These are phyloP conservation scores for Ochropleura leucogaster DNA, from an alignment of 2,888 invertebrate genomes.

Conservation along the genomic window DNA sequence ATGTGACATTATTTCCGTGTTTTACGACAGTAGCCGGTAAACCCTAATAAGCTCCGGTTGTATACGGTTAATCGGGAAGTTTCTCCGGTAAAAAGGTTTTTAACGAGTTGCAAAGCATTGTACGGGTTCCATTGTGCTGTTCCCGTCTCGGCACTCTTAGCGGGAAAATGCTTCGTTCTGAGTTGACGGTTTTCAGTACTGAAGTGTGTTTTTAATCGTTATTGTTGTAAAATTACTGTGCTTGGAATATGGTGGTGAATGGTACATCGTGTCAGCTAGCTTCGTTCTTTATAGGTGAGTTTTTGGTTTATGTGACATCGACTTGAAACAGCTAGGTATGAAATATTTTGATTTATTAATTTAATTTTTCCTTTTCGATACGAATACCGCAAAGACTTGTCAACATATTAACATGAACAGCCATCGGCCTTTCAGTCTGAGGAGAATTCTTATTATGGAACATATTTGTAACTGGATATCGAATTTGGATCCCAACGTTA, in stretches of 20 bases:
- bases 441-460: neutral
- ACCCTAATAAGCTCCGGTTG: conserved; percentile 61
- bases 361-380: neutral
- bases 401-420: neutral
- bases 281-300: conserved; percentile 84
- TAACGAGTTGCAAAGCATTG: conserved; percentile 78
- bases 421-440: neutral
- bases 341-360: neutral
- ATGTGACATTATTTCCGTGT: conserved; percentile 61
- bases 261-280: conserved; percentile 76
- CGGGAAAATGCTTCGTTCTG: conserved; percentile 73
- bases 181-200: conserved; percentile 71
- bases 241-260: conserved; percentile 74
- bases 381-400: neutral
- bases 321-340: neutral
- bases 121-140: conserved; percentile 72
- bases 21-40: conserved; percentile 62
- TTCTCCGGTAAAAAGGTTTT: conserved; percentile 68
- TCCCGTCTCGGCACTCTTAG: conserved; percentile 45
- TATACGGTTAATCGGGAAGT: conserved; percentile 64
- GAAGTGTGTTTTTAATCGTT: conserved; percentile 62
- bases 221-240: conserved; percentile 48
- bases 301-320: conserved; percentile 9
- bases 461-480: neutral
- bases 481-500: neutral